Conservation (phyloP, 2,888 invertebrate species). For the Meta bourneti region DNA sequence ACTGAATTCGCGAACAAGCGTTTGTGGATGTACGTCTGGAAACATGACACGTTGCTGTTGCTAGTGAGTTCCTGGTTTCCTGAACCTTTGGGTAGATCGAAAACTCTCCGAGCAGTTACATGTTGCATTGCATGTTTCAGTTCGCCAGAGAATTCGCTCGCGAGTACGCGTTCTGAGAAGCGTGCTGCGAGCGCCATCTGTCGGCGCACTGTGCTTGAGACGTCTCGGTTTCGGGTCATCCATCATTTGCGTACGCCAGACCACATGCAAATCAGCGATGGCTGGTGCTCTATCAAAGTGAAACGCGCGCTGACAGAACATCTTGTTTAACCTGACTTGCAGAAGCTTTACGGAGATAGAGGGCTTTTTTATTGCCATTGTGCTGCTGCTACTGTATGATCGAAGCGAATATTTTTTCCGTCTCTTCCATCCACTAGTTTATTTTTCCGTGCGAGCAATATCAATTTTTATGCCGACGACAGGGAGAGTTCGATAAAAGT, state of each 20-base stretch:
- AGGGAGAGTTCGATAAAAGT: slow-evolving; percentile 73
- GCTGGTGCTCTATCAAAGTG: slow-evolving; percentile 76
- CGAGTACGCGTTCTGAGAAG: too few species aligned
- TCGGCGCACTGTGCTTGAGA: slow-evolving; percentile 63
- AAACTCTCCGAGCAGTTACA: too few species aligned
- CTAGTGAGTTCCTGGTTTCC: too few species aligned
- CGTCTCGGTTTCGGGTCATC: slow-evolving; percentile 63
- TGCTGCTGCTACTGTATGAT: slow-evolving; percentile 62
- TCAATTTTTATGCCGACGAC: slow-evolving; percentile 71
- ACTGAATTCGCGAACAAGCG: too few species aligned
- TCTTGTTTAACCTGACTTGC: slow-evolving; percentile 76
- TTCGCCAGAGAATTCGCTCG: too few species aligned
- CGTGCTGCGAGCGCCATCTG: slow-evolving; percentile 66
- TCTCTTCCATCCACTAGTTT: slow-evolving; percentile 63
- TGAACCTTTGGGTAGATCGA: too few species aligned
- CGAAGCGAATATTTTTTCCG: slow-evolving; percentile 22
- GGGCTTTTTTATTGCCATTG: slow-evolving; percentile 73
- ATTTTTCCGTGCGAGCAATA: slow-evolving; percentile 69
- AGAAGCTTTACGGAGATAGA: slow-evolving; percentile 76
- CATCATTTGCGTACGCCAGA: slow-evolving; percentile 71
- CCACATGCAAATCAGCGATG: slow-evolving; percentile 75
- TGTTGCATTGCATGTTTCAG: too few species aligned
- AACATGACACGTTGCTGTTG: too few species aligned
- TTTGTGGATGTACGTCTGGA: too few species aligned
- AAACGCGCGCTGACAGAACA: slow-evolving; percentile 76